Evolutionary conservation across 2,113 vertebrate genomes (phyloP).

Genomic region (Nothobranchius kuhntae): DNA sequence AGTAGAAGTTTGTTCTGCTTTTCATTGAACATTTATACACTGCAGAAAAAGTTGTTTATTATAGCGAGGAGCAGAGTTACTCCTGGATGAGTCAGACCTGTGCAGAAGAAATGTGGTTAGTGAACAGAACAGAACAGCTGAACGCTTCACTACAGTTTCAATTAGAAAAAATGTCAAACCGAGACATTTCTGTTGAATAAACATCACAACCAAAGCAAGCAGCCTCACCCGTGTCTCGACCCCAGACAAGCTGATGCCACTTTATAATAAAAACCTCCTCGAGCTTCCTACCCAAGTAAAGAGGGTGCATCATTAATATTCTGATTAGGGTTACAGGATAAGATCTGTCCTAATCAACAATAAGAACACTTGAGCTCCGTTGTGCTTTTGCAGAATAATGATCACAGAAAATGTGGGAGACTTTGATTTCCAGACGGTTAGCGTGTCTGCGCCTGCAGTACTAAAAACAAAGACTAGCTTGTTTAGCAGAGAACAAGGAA

Average conservation of each 20-base stretch:
- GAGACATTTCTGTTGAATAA: not conserved
- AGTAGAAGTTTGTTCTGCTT: not conserved
- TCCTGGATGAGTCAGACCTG: not conserved
- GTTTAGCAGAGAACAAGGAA: conserved; percentile 7
- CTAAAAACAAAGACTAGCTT: not conserved
- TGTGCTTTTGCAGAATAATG: conserved; percentile 43
- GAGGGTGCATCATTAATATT: conserved; percentile 55
- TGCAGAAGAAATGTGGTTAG: too few relatives aligned
- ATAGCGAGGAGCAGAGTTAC: not conserved
- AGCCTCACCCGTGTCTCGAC: not conserved
- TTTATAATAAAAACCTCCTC: conserved; percentile 45
- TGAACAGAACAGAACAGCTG: conserved; percentile 10
- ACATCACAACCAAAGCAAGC: conserved; percentile 13
- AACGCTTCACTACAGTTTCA: not conserved
- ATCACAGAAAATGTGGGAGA: conserved; percentile 20
- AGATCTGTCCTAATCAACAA: conserved; percentile 54
- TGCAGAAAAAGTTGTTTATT: not conserved
- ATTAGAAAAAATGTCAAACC: not conserved
- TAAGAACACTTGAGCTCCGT: conserved; percentile 50
- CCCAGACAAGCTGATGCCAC: conserved; percentile 26
- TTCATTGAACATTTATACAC: not conserved
- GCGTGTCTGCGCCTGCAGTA: conserved; percentile 22
- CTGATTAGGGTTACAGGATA: conserved; percentile 57
- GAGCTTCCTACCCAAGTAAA: not conserved
- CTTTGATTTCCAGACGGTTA: conserved; percentile 56